A percentile compares a stretch with the other conserved stretches of the same genome.
These are phyloP conservation scores for Sorex araneus DNA, from an alignment of 2,113 vertebrate genomes.

Conservation along the genomic window DNA sequence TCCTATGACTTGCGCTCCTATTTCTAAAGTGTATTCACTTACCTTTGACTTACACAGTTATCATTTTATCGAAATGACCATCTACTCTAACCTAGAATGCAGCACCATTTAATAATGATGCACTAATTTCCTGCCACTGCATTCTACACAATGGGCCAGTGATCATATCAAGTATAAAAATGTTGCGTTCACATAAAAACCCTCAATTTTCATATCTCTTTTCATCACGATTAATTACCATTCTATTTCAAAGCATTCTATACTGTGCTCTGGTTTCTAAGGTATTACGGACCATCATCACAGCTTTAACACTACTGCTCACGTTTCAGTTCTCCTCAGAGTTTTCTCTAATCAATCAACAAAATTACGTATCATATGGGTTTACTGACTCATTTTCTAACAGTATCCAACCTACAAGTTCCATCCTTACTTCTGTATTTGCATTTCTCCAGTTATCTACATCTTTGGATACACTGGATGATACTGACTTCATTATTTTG, in stretches of 20 bases:
- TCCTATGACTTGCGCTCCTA: neutral
- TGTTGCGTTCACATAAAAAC: slow-evolving; percentile 1
- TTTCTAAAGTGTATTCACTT: neutral
- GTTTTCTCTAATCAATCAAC: neutral
- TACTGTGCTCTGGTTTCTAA: neutral
- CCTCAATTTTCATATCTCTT: neutral
- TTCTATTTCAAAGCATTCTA: neutral
- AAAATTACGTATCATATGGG: neutral
- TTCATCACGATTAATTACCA: neutral
- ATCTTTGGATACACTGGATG: neutral
- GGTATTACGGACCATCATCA: neutral
- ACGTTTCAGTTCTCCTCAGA: no score
- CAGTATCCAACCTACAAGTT: rapidly evolving
- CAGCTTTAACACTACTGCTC: neutral
- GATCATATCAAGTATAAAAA: neutral
- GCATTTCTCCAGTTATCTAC: neutral
- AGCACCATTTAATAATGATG: neutral
- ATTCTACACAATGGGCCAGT: neutral
- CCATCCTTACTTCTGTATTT: rapidly evolving
- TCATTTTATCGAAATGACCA: neutral
- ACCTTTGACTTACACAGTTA: neutral
- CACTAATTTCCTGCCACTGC: neutral
- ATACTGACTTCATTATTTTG: neutral
- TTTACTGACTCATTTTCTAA: neutral
- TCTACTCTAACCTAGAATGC: neutral